Evolutionary conservation across 2,888 invertebrate genomes (phyloP).

Genomic region (Uropetala carovei): DNA sequence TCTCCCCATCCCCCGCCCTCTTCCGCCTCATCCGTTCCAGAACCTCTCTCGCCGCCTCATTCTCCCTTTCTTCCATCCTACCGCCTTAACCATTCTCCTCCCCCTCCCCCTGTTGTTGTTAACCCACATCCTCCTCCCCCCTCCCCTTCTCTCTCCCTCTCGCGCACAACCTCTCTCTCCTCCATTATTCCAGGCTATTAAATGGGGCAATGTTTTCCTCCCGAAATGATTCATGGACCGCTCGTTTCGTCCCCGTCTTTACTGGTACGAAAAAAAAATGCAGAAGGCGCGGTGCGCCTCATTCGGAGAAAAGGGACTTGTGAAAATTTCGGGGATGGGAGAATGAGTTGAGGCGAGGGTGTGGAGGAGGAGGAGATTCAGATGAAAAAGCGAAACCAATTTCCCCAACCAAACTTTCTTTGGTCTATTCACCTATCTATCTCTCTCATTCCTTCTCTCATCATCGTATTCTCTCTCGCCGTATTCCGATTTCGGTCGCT

Average conservation of each 20-base stretch:
- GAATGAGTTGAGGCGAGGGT: too few relatives aligned
- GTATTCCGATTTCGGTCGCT: background rate
- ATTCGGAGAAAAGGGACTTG: background rate
- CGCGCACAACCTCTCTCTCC: conserved; percentile 13
- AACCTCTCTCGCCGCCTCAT: background rate
- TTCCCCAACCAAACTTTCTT: background rate
- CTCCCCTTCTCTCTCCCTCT: background rate
- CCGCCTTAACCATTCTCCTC: background rate
- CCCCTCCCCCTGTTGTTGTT: background rate
- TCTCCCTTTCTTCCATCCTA: background rate
- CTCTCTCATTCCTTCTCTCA: background rate
- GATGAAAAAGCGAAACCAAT: background rate
- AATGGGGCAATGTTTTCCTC: background rate
- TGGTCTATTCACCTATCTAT: too few relatives aligned
- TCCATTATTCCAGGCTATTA: background rate
- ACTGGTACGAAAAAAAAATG: background rate
- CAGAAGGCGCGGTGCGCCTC: background rate
- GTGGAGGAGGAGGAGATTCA: background rate
- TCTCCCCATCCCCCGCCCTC: background rate
- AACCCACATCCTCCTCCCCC: background rate
- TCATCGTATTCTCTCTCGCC: background rate
- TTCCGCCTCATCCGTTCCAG: background rate
- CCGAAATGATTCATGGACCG: conserved; percentile 5
- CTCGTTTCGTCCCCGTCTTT: background rate
- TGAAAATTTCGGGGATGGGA: too few relatives aligned